Conservation (phyloP, 2,113 vertebrate species). For the Vireo altiloquus region DNA sequence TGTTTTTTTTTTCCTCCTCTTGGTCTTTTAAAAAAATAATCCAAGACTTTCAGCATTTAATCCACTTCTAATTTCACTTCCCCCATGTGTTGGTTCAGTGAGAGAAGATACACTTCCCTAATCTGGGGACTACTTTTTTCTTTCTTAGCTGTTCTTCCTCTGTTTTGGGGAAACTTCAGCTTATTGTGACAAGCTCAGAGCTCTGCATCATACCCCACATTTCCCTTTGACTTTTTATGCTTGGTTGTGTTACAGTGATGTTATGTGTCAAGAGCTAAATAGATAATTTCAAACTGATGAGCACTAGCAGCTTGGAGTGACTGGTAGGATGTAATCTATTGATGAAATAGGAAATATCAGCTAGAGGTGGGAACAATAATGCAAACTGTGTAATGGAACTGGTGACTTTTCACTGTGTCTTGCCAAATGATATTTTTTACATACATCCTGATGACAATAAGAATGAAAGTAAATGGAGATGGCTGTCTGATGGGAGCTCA, state of each 20-base stretch:
- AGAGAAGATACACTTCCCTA: conserved; percentile 2
- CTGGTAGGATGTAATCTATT: background rate
- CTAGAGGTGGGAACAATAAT: background rate
- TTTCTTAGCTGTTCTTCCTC: conserved; percentile 30
- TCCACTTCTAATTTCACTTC: conserved; percentile 43
- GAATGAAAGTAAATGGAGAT: background rate
- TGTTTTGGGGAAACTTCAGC: conserved; percentile 20
- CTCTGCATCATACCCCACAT: background rate
- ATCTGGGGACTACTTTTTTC: conserved; percentile 8
- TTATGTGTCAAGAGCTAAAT: background rate
- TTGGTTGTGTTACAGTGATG: background rate
- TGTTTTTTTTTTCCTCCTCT: background rate
- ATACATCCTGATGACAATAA: background rate
- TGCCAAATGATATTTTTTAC: background rate
- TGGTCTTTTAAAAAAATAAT: background rate
- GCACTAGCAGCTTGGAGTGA: background rate
- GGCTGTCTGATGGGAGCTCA: background rate
- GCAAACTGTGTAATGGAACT: background rate
- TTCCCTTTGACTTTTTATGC: background rate
- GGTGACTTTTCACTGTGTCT: background rate
- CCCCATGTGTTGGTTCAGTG: background rate
- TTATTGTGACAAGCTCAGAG: background rate
- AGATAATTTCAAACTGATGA: background rate
- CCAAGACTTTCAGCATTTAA: background rate
- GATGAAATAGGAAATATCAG: conserved; percentile 20